Conservation (phyloP, 2,888 invertebrate genomes). For the Baronia brevicornis region DNA sequence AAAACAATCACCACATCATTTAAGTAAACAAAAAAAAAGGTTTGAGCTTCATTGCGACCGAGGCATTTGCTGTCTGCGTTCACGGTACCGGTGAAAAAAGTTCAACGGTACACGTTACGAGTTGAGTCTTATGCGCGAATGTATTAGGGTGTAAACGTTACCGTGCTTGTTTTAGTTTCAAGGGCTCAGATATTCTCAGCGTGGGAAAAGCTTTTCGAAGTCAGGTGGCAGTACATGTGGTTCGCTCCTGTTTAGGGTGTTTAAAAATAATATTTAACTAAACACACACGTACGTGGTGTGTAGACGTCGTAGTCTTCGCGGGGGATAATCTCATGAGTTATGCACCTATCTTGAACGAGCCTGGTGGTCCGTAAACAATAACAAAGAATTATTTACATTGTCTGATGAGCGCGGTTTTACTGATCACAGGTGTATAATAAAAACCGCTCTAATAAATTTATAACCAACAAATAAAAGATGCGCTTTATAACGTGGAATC, state of each 20-base stretch:
- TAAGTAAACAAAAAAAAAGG: conserved; percentile 67
- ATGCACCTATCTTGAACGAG: conserved; percentile 26
- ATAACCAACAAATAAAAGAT: conserved; percentile 5
- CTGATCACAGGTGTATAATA: conserved; percentile 4
- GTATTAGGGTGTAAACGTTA: conserved; percentile 40
- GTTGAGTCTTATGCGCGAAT: conserved; percentile 31
- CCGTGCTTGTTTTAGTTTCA: conserved; percentile 54
- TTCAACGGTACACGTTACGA: conserved; percentile 29
- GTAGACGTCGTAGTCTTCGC: conserved; percentile 47
- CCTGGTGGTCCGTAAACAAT: conserved; percentile 68
- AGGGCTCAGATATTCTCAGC: conserved; percentile 47
- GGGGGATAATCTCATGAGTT: conserved; percentile 47
- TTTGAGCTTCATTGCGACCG: conserved; percentile 54
- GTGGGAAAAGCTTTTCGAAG: conserved; percentile 69
- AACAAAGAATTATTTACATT: conserved; percentile 46
- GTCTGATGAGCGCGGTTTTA: neutral
- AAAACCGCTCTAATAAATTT: conserved; percentile 8
- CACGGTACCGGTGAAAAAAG: conserved; percentile 28
- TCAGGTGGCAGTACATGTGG: conserved; percentile 73
- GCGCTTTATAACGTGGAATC: no score
- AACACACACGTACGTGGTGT: conserved; percentile 51
- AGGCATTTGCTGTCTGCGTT: conserved; percentile 65
- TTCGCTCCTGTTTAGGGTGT: conserved; percentile 59
- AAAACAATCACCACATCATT: conserved; percentile 74
- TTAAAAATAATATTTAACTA: conserved; percentile 69